Evolutionary conservation across 2,113 vertebrate species (phyloP), one percentile per base, ranked within the genome.

Genomic region (Ceyx cyanopectus): DNA sequence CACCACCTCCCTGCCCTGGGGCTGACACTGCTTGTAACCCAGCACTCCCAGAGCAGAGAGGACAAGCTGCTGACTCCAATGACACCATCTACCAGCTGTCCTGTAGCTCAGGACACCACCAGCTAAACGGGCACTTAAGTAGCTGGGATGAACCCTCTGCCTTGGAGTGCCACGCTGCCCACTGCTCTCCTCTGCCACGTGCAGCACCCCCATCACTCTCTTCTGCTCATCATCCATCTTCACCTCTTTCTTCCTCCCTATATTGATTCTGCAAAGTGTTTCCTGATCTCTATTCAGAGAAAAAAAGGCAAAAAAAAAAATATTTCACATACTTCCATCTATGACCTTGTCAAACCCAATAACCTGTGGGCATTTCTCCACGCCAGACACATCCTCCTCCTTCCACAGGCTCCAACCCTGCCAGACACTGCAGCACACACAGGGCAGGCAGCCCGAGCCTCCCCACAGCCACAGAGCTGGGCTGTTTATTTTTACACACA

Each of bases 331-430:
- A 26, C 7, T 83, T 37, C 83, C 73, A 61, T 45, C 77, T 32
- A 5, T 1, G 88, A 94, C 77, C 73, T 75, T 89, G 88, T 83
- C 85, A 90, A 93, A 81, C 19, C 27, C 45, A 90, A 29, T 48
- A 92, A 94, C 43, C 69, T 45, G 57, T 72, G 83, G 75, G 65
- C 54, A 72, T 90, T 90, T 84, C 34, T 26, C 88, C 32, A 14
- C 5, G 53, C 77, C 90, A 81, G 90, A 86, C 69, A 62, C 68
- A 88, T 73, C 88, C 89, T 86, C 34, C 68, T 81, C 79, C 68
- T 77, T 70, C 61, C 85, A 32, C n/a, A 24, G 60, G 51, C 66
- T 51, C 21, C 13, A 60, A 11, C 22, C 0, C 53, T 58, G 89
- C 80, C 86, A 86, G 89, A 2, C 48, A 15, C 73, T 26, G 87